These are phyloP conservation scores for Cyrtorhinus lividipennis DNA, from an alignment of 1,140 invertebrate genomes.

Conservation along the genomic window DNA sequence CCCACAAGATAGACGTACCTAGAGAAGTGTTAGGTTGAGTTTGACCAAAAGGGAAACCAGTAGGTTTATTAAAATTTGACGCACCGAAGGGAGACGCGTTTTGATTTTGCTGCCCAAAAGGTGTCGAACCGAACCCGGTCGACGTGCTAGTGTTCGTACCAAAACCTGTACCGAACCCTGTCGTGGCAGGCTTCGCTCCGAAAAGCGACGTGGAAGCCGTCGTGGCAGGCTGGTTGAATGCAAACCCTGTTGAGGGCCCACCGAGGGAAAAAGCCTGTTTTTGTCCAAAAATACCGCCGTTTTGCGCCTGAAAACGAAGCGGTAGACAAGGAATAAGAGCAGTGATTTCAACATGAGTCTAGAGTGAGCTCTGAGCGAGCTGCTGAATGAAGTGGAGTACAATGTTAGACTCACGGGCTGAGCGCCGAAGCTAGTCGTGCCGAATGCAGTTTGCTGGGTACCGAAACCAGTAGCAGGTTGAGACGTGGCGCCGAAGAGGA, in stretches of 20 bases:
- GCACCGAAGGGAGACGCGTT: slow-evolving; percentile 36
- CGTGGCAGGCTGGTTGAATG: slow-evolving; percentile 32
- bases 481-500: slow-evolving; percentile 39
- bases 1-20: slow-evolving; percentile 27
- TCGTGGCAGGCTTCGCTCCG: slow-evolving; percentile 32
- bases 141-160: slow-evolving; percentile 33
- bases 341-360: neutral
- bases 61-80: slow-evolving; percentile 28
- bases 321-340: neutral
- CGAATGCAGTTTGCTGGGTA: slow-evolving; percentile 29
- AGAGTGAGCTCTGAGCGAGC: no score
- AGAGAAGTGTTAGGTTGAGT: slow-evolving; percentile 34
- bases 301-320: slow-evolving; percentile 19
- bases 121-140: slow-evolving; percentile 38
- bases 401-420: slow-evolving; percentile 7
- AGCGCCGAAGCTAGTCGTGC: neutral
- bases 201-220: slow-evolving; percentile 29
- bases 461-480: slow-evolving; percentile 29
- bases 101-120: slow-evolving; percentile 33
- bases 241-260: slow-evolving; percentile 33
- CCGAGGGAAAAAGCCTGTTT: slow-evolving; percentile 35
- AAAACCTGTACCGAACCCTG: slow-evolving; percentile 31
- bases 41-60: slow-evolving; percentile 36
- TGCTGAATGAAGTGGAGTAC: neutral
- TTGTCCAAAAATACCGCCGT: slow-evolving; percentile 34